Conservation (phyloP, 2,113 vertebrate species). For the Oriolus oriolus region DNA sequence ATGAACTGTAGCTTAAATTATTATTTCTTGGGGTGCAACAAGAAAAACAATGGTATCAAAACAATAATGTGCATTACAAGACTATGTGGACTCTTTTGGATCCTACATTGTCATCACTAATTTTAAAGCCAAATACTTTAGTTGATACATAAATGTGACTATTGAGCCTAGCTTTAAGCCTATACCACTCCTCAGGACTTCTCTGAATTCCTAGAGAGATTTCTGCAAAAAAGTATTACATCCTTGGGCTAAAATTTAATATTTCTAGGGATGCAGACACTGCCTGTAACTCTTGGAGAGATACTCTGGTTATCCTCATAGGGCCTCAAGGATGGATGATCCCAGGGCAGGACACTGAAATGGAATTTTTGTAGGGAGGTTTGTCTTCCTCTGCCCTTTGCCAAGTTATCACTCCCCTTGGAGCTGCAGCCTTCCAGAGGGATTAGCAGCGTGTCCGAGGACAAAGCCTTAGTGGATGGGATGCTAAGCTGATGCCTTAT, state of each 20-base stretch:
- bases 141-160: background rate
- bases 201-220: background rate
- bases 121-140: background rate
- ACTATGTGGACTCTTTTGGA: background rate
- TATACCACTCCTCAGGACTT: background rate
- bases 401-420: background rate
- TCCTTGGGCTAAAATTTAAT: background rate
- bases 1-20: background rate
- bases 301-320: background rate
- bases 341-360: no score
- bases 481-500: background rate
- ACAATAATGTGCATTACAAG: background rate
- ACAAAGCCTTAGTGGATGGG: background rate
- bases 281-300: background rate
- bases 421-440: background rate
- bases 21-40: background rate
- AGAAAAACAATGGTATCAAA: background rate
- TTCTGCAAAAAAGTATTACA: background rate
- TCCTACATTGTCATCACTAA: background rate
- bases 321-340: background rate
- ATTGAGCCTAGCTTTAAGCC: background rate
- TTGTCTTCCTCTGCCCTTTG: background rate
- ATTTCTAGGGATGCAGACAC: background rate
- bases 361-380: background rate
- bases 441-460: fast-evolving